Conservation (phyloP, 2,797 vertebrate genomes). For the Sebastes elongatus region DNA sequence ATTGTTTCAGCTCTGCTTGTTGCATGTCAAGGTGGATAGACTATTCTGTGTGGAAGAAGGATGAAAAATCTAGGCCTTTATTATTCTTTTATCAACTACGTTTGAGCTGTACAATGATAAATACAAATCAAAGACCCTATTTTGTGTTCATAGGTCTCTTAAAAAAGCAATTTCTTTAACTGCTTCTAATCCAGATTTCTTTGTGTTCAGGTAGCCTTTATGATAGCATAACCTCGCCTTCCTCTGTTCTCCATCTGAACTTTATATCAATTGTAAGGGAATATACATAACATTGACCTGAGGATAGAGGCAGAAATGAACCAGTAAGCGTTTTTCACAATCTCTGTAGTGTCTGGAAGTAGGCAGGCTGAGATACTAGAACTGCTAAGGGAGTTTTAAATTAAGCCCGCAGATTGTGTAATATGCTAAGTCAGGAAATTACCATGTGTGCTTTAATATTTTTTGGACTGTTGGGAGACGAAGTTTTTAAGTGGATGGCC, state of each 20-base stretch:
- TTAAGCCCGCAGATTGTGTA: conserved; percentile 68
- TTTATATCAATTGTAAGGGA: conserved; percentile 44
- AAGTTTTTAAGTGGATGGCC: conserved; percentile 68
- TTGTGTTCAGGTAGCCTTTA: not conserved
- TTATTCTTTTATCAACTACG: not conserved
- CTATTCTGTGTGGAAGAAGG: not conserved
- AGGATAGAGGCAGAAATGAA: conserved; percentile 51
- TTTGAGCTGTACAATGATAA: conserved; percentile 11
- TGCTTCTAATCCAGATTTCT: conserved; percentile 2
- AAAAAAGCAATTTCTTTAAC: conserved; percentile 19
- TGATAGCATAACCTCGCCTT: conserved; percentile 13
- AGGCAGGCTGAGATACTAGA: conserved; percentile 56
- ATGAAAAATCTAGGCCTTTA: not conserved
- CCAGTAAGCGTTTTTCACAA: conserved; percentile 59
- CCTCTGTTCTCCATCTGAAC: conserved; percentile 31
- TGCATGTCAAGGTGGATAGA: not conserved
- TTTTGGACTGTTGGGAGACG: conserved; percentile 71
- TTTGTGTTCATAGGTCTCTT: not conserved
- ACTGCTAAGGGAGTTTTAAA: conserved; percentile 70
- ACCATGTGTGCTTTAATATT: conserved; percentile 77
- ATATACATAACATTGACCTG: conserved; percentile 44
- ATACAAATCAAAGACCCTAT: conserved; percentile 20
- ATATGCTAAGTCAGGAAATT: conserved; percentile 75
- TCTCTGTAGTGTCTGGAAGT: conserved; percentile 67
- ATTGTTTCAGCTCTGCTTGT: not conserved